These are phyloP conservation scores for Otus sunia DNA, from an alignment of 2,113 vertebrate species.

Conservation along the genomic window DNA sequence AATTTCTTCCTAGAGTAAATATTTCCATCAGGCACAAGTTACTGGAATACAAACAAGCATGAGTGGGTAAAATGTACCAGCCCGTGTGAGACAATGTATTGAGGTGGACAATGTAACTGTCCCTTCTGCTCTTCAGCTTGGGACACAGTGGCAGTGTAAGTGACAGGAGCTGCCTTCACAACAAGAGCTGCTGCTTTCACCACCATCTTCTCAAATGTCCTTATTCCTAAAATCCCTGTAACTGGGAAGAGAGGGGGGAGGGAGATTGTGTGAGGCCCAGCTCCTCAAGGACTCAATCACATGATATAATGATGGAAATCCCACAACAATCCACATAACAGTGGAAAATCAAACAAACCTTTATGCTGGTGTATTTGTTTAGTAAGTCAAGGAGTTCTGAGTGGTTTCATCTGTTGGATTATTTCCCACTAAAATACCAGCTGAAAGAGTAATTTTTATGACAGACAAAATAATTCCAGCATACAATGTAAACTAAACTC, in stretches of 20 bases:
- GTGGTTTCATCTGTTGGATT: background rate
- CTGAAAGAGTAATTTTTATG: conserved; percentile 14
- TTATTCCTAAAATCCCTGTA: background rate
- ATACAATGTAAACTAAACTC: background rate
- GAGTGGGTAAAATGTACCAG: background rate
- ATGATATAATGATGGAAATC: background rate
- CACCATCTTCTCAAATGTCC: background rate
- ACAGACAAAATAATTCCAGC: background rate
- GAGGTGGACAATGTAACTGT: too few relatives aligned
- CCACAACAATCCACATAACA: background rate
- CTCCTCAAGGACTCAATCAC: background rate
- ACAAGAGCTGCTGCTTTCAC: background rate
- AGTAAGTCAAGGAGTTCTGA: background rate
- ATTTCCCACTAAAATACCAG: background rate
- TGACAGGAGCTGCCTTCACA: too few relatives aligned
- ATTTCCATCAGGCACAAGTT: background rate
- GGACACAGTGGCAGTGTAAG: background rate
- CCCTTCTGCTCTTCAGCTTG: background rate
- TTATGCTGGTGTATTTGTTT: background rate
- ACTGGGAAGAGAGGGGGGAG: background rate
- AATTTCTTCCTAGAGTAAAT: background rate
- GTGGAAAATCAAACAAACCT: background rate
- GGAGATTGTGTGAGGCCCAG: background rate
- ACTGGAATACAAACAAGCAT: background rate
- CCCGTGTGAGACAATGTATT: background rate